phyloP scores from a whole-genome alignment of 2,113 vertebrate genomes.

The Cervus canadensis region DNA sequence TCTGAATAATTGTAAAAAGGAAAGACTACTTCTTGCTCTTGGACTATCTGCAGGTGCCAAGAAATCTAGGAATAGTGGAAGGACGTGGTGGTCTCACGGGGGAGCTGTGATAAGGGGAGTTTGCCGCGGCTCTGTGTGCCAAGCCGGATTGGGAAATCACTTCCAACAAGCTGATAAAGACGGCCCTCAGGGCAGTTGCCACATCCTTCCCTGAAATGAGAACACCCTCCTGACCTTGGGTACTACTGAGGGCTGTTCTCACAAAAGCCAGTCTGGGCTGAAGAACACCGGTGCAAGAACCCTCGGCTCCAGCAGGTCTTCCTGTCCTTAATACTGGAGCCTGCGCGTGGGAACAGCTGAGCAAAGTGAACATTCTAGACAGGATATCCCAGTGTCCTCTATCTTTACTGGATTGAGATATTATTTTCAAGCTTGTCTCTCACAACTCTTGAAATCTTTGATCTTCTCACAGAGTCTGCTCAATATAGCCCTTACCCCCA shows the following conservation, averaged over 20 bases:
- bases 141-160: background rate
- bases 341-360: background rate
- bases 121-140: background rate
- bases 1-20: background rate
- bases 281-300: background rate
- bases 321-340: background rate
- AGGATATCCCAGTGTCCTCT: background rate
- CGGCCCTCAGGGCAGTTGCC: background rate
- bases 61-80: rapidly evolving
- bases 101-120: background rate
- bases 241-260: background rate
- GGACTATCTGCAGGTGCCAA: background rate
- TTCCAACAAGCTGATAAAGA: background rate
- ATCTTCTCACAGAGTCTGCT: background rate
- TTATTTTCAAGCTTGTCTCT: background rate
- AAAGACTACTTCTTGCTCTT: background rate
- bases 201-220: background rate
- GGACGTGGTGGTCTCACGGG: background rate
- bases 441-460: background rate
- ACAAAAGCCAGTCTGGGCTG: background rate
- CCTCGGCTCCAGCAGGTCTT: background rate
- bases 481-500: too few relatives aligned
- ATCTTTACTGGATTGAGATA: background rate
- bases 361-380: background rate
- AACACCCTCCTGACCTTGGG: background rate